These are phyloP conservation scores for Ciconia maguari DNA, from an alignment of 2,113 vertebrate genomes.

Conservation along the genomic window DNA sequence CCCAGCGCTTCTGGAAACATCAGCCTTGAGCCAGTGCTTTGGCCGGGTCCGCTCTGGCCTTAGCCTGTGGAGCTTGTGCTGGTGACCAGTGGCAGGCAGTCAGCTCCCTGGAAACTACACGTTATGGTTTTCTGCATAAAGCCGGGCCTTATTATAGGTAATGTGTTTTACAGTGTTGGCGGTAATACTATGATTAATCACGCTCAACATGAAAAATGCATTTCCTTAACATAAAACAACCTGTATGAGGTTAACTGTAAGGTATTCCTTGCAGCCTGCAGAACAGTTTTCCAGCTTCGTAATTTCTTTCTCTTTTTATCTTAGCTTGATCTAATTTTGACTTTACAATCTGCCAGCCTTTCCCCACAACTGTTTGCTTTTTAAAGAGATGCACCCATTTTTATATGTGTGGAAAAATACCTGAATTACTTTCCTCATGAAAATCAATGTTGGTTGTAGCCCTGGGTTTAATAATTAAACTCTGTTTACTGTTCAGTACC, in stretches of 20 bases:
- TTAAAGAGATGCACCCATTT: neutral
- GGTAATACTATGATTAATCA: neutral
- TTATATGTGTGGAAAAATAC: neutral
- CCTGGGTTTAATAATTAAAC: neutral
- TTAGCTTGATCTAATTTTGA: neutral
- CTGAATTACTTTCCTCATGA: neutral
- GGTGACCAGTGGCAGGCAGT: neutral
- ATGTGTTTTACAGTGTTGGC: neutral
- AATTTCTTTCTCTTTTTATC: neutral
- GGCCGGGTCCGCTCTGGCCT: neutral
- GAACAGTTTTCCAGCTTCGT: neutral
- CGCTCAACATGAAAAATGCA: neutral
- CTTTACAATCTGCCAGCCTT: neutral
- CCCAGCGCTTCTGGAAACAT: fast-evolving
- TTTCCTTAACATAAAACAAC: neutral
- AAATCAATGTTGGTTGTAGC: neutral
- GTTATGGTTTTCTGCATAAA: fast-evolving
- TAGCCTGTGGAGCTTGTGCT: neutral
- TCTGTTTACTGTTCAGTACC: neutral
- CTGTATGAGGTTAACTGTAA: neutral
- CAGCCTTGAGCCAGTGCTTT: neutral
- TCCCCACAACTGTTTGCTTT: neutral
- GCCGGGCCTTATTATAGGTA: fast-evolving
- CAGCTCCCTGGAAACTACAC: too few relatives aligned
- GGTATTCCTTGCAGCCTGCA: neutral